These are phyloP conservation scores for Acipenser transmontanus DNA, from an alignment of 2,797 vertebrate genomes.

Conservation along the genomic window DNA sequence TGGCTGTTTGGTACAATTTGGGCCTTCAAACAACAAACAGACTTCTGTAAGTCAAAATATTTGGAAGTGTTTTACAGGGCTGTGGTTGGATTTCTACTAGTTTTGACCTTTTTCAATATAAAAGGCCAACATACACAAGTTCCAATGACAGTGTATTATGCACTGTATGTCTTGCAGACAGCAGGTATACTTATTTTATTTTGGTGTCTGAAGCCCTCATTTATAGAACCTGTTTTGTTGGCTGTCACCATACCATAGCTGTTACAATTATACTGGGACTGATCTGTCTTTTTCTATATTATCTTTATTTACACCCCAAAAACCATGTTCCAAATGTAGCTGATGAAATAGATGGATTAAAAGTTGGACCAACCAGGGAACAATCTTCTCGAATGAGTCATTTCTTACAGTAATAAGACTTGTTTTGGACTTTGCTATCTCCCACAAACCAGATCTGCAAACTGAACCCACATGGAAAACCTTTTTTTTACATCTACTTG, in stretches of 20 bases:
- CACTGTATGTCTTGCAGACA: slow-evolving; percentile 46
- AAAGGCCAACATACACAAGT: slow-evolving; percentile 68
- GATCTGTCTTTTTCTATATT: slow-evolving; percentile 67
- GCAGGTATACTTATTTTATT: slow-evolving; percentile 45
- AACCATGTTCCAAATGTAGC: background rate
- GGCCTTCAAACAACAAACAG: slow-evolving; percentile 57
- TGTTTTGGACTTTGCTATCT: no score
- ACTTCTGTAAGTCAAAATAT: slow-evolving; percentile 65
- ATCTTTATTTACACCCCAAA: slow-evolving; percentile 63
- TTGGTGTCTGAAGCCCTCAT: slow-evolving; percentile 39
- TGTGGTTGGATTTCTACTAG: slow-evolving; percentile 69
- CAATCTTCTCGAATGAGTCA: slow-evolving; percentile 24
- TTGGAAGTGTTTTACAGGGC: slow-evolving; percentile 73
- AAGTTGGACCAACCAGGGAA: background rate
- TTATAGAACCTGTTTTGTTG: slow-evolving; percentile 29
- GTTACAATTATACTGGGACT: slow-evolving; percentile 57
- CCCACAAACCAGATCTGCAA: background rate
- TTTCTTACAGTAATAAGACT: slow-evolving; percentile 46
- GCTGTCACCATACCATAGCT: slow-evolving; percentile 38
- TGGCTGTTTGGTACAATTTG: slow-evolving; percentile 65
- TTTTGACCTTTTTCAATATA: slow-evolving; percentile 86
- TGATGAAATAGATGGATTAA: slow-evolving; percentile 45
- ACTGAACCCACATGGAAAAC: no score
- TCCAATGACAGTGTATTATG: slow-evolving; percentile 70
- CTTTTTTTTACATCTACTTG: no score